Base-by-base conservation (phyloP, 2,888 invertebrate species). In the Lithophane leautieri region DNA sequence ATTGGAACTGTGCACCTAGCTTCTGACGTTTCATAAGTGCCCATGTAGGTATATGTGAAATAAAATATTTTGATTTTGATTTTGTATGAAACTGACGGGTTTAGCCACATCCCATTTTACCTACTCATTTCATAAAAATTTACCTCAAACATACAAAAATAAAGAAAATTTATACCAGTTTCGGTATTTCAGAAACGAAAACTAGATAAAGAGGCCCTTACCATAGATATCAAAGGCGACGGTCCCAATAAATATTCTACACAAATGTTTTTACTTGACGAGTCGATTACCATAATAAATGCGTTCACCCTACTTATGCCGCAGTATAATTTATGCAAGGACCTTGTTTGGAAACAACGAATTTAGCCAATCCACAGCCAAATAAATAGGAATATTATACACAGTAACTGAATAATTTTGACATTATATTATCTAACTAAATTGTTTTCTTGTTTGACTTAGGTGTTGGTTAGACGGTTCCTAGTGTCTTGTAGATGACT, bases 341-440 rank as follows among this genome's bases (percentile, higher is more conserved):
- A 75, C 78, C 81, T 83, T 81, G 86, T 81, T 81, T 80, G 69
- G 79, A 85, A 83, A 77, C 79, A 78, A 75, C 69, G 54, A 81
- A 74, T 86, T 85, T 83, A 72, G 78, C 78, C 79, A 79, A 86
- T 87, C 76, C 77, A 73, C 78, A 63, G 47, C 44, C 16, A 72
- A 79, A 87, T 78, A 76, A 76, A 86, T 85, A 74, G 73, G 74
- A 70, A 81, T 79, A 87, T 86, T 87, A 86, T 86, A 76, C 87
- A 71, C 73, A 73, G 79, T 60, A n/a, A 66, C 56, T 54, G 81
- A 79, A 86, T 87, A 85, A 85, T 75, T 77, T 76, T 69, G 50
- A 69, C 81, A 69, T 79, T 83, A 82, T 16, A 34, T 3, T 3
- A 14, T 54, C 54, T 54, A 70, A 42, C 42, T 76, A 73, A 67